Conservation (phyloP, 2,888 invertebrate genomes). For the Aethes cnicana region DNA sequence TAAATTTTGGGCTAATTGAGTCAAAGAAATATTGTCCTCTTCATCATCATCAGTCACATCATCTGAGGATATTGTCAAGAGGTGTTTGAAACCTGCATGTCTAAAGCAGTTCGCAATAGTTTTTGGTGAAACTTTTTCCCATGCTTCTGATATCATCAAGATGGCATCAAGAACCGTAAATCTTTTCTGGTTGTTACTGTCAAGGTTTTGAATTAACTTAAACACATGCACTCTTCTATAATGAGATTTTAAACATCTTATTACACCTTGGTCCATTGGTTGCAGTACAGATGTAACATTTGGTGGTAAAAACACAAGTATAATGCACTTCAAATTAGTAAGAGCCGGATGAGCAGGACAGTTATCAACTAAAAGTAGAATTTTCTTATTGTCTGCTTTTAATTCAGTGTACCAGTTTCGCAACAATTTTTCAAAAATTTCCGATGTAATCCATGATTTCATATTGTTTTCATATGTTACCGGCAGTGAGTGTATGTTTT, state of each 20-base stretch:
- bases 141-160: slow-evolving; percentile 34
- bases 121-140: slow-evolving; percentile 33
- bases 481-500: slow-evolving; percentile 33
- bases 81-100: slow-evolving; percentile 23
- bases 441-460: slow-evolving; percentile 52
- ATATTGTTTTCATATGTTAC: slow-evolving; percentile 43
- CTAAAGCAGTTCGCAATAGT: slow-evolving; percentile 31
- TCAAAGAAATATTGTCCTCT: slow-evolving; percentile 23
- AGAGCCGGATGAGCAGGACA: slow-evolving; percentile 42
- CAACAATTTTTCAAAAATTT: slow-evolving; percentile 39
- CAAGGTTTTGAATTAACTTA: slow-evolving; percentile 31
- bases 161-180: slow-evolving; percentile 34
- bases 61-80: slow-evolving; percentile 12
- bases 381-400: slow-evolving; percentile 38
- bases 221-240: slow-evolving; percentile 36
- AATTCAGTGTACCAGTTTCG: slow-evolving; percentile 40
- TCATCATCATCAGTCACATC: slow-evolving; percentile 6
- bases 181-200: slow-evolving; percentile 21
- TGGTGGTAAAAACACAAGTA: slow-evolving; percentile 39
- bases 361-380: too few relatives aligned
- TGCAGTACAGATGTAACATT: slow-evolving; percentile 32
- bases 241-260: slow-evolving; percentile 34
- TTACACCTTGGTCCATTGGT: slow-evolving; percentile 34
- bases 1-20: slow-evolving; percentile 28
- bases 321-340: slow-evolving; percentile 38